Evolutionary conservation across 1,140 invertebrate genomes (phyloP).

Genomic region (Pseudobourletiella spinata): DNA sequence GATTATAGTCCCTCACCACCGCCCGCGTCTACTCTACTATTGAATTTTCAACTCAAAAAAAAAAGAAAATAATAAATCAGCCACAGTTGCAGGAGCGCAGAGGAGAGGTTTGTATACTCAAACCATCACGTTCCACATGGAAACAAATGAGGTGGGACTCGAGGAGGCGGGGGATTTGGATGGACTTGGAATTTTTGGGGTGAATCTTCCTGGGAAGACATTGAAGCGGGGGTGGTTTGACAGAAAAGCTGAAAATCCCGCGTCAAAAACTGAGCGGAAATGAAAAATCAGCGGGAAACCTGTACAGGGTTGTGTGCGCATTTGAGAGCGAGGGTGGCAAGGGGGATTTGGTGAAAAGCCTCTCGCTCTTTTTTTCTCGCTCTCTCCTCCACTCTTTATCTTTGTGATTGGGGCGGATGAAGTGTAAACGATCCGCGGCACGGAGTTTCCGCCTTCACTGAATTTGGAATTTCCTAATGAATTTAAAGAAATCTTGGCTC

Average conservation of each 20-base stretch:
- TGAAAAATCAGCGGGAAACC: constrained; percentile 10
- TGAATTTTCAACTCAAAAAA: too few relatives aligned
- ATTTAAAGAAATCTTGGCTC: too few relatives aligned
- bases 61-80: too few relatives aligned
- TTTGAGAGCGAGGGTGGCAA: background rate
- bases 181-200: background rate
- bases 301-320: too few relatives aligned
- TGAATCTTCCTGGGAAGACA: background rate
- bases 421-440: background rate
- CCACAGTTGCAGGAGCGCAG: too few relatives aligned
- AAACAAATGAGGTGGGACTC: too few relatives aligned
- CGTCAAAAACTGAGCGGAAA: background rate
- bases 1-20: too few relatives aligned
- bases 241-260: background rate
- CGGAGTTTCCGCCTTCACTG: background rate
- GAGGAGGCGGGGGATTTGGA: background rate
- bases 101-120: background rate
- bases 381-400: background rate
- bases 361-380: background rate
- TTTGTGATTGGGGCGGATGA: background rate
- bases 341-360: background rate
- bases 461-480: background rate
- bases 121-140: constrained; percentile 4
- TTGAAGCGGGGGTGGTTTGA: background rate
- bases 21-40: too few relatives aligned